Evolutionary conservation across 2,113 vertebrate species (phyloP).

Genomic region (Himantopus leucocephalus): DNA sequence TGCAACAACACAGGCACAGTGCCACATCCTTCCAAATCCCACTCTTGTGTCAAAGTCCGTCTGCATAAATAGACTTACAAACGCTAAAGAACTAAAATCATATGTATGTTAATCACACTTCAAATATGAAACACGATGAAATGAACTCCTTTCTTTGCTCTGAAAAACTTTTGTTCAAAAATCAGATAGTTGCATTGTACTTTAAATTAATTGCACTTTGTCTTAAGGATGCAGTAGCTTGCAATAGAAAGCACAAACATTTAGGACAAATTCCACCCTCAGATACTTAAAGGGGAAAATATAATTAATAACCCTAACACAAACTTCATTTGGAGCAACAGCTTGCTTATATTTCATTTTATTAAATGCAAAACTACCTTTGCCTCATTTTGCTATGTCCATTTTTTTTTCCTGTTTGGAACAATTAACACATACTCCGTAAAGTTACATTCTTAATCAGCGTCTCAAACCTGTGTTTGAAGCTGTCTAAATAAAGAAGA

Average conservation of each 20-base stretch:
- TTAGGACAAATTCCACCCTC: constrained; percentile 24
- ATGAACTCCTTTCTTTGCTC: background rate
- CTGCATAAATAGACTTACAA: background rate
- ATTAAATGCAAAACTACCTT: constrained; percentile 29
- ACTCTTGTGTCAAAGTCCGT: background rate
- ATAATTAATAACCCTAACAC: constrained; percentile 9
- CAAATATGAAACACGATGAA: background rate
- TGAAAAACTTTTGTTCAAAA: constrained; percentile 3
- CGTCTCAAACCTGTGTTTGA: constrained; percentile 22
- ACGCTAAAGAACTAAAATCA: constrained; percentile 6
- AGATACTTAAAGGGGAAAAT: background rate
- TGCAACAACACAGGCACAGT: background rate
- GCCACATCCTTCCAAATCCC: background rate
- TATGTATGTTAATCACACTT: constrained; percentile 10
- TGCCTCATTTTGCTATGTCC: background rate
- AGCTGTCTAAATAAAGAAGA: constrained; percentile 11
- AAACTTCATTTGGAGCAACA: constrained; percentile 8
- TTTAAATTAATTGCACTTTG: constrained; percentile 12
- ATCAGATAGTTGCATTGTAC: constrained; percentile 3
- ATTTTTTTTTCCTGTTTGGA: background rate
- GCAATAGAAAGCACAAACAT: background rate
- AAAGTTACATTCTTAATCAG: constrained; percentile 20
- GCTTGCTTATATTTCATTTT: background rate
- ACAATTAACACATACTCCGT: background rate
- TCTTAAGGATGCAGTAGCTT: constrained; percentile 9